These are phyloP conservation scores for Diachasmimorpha longicaudata DNA, from an alignment of 1,140 invertebrate genomes.

Conservation along the genomic window DNA sequence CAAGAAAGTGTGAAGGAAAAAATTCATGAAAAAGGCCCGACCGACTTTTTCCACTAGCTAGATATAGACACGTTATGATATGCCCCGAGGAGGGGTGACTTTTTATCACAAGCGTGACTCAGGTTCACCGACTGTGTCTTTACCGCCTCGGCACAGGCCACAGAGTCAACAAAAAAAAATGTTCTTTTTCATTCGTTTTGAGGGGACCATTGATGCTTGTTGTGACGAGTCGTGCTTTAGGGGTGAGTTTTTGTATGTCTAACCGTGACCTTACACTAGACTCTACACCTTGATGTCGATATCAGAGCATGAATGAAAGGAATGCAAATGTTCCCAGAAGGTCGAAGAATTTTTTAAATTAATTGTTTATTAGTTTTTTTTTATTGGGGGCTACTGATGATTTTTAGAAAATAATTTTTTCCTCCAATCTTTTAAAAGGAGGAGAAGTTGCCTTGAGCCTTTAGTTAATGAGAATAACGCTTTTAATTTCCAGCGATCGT, in stretches of 20 bases:
- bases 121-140: conserved; percentile 19
- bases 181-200: background rate
- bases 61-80: conserved; percentile 3
- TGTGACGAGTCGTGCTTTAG: conserved; percentile 38
- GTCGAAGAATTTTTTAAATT: no score
- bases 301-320: background rate
- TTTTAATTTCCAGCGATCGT: background rate
- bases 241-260: conserved; percentile 55
- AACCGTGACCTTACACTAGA: conserved; percentile 51
- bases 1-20: background rate
- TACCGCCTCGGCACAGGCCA: conserved; percentile 8
- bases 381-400: no score
- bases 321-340: background rate
- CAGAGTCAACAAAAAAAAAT: conserved; percentile 20
- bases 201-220: conserved; percentile 15
- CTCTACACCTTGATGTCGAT: conserved; percentile 10
- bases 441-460: background rate
- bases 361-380: background rate
- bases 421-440: no score
- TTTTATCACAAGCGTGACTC: conserved; percentile 40
- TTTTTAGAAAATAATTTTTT: no score
- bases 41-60: conserved; percentile 1
- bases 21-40: background rate
- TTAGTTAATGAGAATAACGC: background rate
- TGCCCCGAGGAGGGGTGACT: conserved; percentile 41